These are phyloP conservation scores for Tachycineta bicolor DNA, from an alignment of 2,113 vertebrate species.

Conservation along the genomic window DNA sequence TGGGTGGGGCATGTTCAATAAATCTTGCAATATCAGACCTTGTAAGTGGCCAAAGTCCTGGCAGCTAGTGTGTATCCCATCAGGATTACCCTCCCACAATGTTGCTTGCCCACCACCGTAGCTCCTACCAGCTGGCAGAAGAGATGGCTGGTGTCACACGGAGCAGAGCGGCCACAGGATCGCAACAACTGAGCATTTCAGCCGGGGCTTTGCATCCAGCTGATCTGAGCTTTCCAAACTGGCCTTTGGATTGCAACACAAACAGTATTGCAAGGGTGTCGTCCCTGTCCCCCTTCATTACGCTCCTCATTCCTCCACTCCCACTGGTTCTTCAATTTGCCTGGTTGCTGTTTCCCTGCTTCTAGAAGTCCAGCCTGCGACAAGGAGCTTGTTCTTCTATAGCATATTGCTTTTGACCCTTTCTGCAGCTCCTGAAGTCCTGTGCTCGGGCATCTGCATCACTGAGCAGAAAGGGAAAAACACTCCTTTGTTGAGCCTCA, in stretches of 20 bases:
- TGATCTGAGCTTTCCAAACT: background rate
- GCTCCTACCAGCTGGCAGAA: background rate
- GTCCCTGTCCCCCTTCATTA: background rate
- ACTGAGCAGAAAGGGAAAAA: conserved; percentile 49
- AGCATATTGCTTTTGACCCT: background rate
- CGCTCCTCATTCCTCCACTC: background rate
- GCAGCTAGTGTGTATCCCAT: background rate
- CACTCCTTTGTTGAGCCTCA: conserved; percentile 63
- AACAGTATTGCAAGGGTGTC: background rate
- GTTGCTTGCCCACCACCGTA: background rate
- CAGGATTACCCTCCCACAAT: accelerated
- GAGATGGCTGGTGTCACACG: background rate
- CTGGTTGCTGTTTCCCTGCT: background rate
- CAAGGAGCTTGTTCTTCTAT: background rate
- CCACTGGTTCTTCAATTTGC: background rate
- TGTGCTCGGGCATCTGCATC: conserved; percentile 9
- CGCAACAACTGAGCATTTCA: accelerated
- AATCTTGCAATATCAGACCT: background rate
- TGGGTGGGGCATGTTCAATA: background rate
- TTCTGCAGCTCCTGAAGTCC: background rate
- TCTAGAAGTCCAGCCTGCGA: background rate
- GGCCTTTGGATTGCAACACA: background rate
- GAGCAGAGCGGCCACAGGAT: background rate
- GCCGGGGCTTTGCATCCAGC: background rate
- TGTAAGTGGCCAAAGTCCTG: background rate